phyloP scores from a whole-genome alignment of 1,140 invertebrate species.

The Drepana arcuata region DNA sequence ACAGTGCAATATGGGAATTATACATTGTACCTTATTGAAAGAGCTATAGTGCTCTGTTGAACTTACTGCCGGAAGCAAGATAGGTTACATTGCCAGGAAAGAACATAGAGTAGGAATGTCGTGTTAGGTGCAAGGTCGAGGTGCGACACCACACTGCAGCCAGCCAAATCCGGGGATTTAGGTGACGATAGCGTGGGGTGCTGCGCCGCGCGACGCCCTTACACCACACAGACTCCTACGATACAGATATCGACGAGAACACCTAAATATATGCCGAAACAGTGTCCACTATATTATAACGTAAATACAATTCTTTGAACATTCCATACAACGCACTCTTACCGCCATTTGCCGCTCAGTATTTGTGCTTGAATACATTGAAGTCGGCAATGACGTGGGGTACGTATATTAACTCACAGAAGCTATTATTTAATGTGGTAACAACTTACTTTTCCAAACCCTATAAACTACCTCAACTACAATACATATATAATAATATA shows the following conservation, averaged over 20 bases:
- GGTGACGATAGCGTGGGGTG: conserved; percentile 58
- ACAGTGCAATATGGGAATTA: conserved; percentile 63
- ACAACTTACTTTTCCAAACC: conserved; percentile 50
- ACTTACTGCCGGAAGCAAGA: conserved; percentile 38
- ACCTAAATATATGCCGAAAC: conserved; percentile 15
- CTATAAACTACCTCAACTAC: conserved; percentile 56
- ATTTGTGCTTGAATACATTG: too few species aligned
- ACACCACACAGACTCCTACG: conserved; percentile 31
- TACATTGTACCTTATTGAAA: conserved; percentile 40
- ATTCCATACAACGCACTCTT: too few species aligned
- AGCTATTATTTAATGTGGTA: conserved; percentile 37
- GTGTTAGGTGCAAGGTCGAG: conserved; percentile 26
- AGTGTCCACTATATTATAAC: conserved; percentile 16
- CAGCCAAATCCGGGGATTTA: conserved; percentile 64
- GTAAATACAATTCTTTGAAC: too few species aligned
- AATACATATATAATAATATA: conserved; percentile 44
- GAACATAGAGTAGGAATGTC: conserved; percentile 38
- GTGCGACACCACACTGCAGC: conserved; percentile 46
- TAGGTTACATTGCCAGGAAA: conserved; percentile 49
- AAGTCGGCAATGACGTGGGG: too few species aligned
- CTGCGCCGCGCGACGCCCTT: conserved; percentile 41
- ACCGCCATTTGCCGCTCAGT: too few species aligned
- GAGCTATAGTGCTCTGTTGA: conserved; percentile 39
- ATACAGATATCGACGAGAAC: conserved; percentile 10
- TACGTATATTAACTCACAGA: too few species aligned